phyloP scores from a whole-genome alignment of 92 coral and sea anemone species.

The Phenganax stokvisi region DNA sequence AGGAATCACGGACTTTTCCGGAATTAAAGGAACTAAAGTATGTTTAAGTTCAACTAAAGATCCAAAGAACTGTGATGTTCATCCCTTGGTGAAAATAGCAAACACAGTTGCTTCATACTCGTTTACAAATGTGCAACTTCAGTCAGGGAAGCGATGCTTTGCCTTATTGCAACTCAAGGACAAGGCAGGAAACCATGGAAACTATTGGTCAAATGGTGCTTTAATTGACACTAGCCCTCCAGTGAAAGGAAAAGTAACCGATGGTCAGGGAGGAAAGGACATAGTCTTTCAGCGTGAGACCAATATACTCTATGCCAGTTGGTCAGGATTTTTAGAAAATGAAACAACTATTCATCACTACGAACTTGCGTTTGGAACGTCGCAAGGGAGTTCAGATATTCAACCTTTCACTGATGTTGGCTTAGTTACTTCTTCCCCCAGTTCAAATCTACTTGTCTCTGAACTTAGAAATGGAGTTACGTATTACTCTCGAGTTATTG shows the following conservation, averaged over 20 bases:
- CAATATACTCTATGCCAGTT: slow-evolving; percentile 67
- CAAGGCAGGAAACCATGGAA: slow-evolving; percentile 70
- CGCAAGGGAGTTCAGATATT: slow-evolving; percentile 56
- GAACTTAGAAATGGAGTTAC: slow-evolving; percentile 63
- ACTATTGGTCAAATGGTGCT: slow-evolving; percentile 67
- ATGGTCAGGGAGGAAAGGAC: slow-evolving; percentile 58
- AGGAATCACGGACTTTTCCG: slow-evolving; percentile 68
- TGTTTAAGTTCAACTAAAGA: slow-evolving; percentile 60
- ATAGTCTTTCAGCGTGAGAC: slow-evolving; percentile 63
- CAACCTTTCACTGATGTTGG: slow-evolving; percentile 84
- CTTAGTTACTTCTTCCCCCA: slow-evolving; percentile 58
- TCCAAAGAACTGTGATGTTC: slow-evolving; percentile 56
- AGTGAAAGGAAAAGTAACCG: slow-evolving; percentile 57
- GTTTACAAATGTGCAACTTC: slow-evolving; percentile 58
- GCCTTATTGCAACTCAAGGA: slow-evolving; percentile 71
- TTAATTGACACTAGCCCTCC: slow-evolving; percentile 78
- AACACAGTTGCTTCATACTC: slow-evolving; percentile 50
- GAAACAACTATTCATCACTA: slow-evolving; percentile 70
- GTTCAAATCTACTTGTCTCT: slow-evolving; percentile 63
- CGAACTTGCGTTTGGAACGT: slow-evolving; percentile 77
- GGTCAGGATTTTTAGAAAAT: slow-evolving; percentile 73
- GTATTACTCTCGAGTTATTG: slow-evolving; percentile 78
- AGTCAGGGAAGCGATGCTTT: slow-evolving; percentile 62
- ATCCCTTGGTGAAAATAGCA: slow-evolving; percentile 50
- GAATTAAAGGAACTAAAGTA: slow-evolving; percentile 56